Conservation (phyloP, 2,888 invertebrate species). For the Actias luna region DNA sequence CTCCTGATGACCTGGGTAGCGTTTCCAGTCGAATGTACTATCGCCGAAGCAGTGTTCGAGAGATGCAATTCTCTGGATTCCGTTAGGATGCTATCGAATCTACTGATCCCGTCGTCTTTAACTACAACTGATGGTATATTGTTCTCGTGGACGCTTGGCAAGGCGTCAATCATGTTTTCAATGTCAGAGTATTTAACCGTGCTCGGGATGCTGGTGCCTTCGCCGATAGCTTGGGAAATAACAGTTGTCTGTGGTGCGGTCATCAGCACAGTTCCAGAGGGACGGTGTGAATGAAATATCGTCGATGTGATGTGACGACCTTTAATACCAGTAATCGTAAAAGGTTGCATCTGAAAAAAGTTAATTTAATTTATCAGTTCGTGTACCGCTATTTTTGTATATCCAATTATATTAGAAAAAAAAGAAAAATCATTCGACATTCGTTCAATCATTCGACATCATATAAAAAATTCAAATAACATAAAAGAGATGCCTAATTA, state of each 20-base stretch:
- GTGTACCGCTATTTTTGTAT: no score
- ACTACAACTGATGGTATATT: conserved; percentile 58
- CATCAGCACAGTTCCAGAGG: conserved; percentile 70
- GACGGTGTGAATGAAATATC: conserved; percentile 65
- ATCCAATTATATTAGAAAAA: no score
- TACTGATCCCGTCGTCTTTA: conserved; percentile 60
- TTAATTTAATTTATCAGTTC: background rate
- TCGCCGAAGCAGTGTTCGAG: conserved; percentile 61
- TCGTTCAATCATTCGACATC: no score
- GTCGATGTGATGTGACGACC: conserved; percentile 67
- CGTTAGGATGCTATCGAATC: conserved; percentile 60
- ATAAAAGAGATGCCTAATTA: no score
- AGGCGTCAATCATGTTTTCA: conserved; percentile 62
- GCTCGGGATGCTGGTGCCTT: conserved; percentile 39
- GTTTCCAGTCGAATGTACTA: conserved; percentile 63
- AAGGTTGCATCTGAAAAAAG: conserved; percentile 60
- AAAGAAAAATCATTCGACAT: no score
- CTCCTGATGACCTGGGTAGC: conserved; percentile 73
- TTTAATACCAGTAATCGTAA: conserved; percentile 62
- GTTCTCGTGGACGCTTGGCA: conserved; percentile 48
- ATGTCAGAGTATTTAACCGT: conserved; percentile 62
- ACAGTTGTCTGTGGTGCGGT: conserved; percentile 67
- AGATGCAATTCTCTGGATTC: conserved; percentile 63
- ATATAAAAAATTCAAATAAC: no score
- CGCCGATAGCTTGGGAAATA: conserved; percentile 65